Conservation (phyloP, 2,888 invertebrate species). For the Caenorhabditis plicata region DNA sequence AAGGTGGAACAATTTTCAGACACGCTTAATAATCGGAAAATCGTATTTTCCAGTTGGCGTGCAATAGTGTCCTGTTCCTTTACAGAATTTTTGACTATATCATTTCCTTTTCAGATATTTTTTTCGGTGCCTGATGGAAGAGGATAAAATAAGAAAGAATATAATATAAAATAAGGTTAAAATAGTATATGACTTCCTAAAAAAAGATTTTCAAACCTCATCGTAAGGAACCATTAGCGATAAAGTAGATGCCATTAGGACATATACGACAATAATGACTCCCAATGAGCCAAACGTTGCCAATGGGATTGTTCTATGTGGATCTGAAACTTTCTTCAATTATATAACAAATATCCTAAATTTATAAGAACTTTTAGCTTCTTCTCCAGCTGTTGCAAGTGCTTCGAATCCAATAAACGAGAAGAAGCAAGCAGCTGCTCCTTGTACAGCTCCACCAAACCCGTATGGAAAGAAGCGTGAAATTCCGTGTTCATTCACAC, state of each 20-base stretch:
- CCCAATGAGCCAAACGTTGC: conserved; percentile 45
- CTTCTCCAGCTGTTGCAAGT: conserved; percentile 42
- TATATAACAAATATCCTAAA: not conserved
- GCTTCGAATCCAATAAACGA: conserved; percentile 45
- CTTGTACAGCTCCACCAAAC: conserved; percentile 27
- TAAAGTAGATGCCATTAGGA: conserved; percentile 39
- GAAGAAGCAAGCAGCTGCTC: conserved; percentile 44
- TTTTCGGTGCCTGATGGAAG: too few relatives aligned
- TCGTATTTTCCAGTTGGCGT: too few relatives aligned
- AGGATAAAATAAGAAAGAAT: too few relatives aligned
- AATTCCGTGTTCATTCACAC: conserved; percentile 15
- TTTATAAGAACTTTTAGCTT: conserved; percentile 28
- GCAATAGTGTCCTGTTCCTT: too few relatives aligned
- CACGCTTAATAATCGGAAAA: too few relatives aligned
- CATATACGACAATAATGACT: conserved; percentile 35
- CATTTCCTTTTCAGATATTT: not conserved
- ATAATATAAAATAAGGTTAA: too few relatives aligned
- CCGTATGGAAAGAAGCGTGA: conserved; percentile 44
- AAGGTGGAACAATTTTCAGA: too few relatives aligned
- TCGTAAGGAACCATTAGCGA: conserved; percentile 47
- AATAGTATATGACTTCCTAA: not conserved
- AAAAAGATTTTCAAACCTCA: conserved; percentile 28
- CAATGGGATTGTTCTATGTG: conserved; percentile 38
- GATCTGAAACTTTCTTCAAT: conserved; percentile 32
- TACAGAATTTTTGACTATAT: too few relatives aligned